Evolutionary conservation across 2,113 vertebrate genomes (phyloP), one percentile per base, ranked within the genome.

Genomic region (Ptilonorhynchus violaceus): DNA sequence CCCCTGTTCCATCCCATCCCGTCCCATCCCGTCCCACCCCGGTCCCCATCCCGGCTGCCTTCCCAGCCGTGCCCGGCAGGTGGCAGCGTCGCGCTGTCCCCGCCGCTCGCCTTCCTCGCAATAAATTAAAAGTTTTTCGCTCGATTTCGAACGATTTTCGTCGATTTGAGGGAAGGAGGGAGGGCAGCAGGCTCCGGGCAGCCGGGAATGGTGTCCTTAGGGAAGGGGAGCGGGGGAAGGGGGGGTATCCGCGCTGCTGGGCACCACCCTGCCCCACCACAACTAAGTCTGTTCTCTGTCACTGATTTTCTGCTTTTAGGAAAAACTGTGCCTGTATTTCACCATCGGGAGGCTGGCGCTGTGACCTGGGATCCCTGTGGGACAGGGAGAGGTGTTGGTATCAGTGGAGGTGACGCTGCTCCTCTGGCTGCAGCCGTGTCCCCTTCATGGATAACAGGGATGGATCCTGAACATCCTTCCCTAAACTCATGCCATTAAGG

Each of bases 401-500:
- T 6, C 0, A 1, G 44, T 0, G 33, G 52, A 15, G 12, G 21
- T 7, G 31, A 5, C 33, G 1, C 23, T 13, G 68, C 46, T 50
- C 15, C 50, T 37, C 46, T 4, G 37, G 14, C 59, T 28, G 53
- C 44, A 44, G 63, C 55, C 28, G 0, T 13, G 59, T 30, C n/a
- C 41, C 33, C 31, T 15, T 7, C 10, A 2, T 13, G 49, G 52
- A 1, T 2, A 16, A 1, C 6, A 0, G 13, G 8, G 3, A 21
- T 20, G 62, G 12, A 12, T 39, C 20, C 66, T 15, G 11, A 46
- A 7, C 22, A 11, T n/a, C 81, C 25, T 22, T 12, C 58, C 41
- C 58, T 7, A 35, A 4, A 50, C 6, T 11, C 8, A 3, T 8
- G 23, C 66, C 0, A 0, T 2, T 1, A 2, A 24, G 10, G 60